Conservation (phyloP, 1,140 invertebrate genomes). For the Drosophila melanogaster region DNA sequence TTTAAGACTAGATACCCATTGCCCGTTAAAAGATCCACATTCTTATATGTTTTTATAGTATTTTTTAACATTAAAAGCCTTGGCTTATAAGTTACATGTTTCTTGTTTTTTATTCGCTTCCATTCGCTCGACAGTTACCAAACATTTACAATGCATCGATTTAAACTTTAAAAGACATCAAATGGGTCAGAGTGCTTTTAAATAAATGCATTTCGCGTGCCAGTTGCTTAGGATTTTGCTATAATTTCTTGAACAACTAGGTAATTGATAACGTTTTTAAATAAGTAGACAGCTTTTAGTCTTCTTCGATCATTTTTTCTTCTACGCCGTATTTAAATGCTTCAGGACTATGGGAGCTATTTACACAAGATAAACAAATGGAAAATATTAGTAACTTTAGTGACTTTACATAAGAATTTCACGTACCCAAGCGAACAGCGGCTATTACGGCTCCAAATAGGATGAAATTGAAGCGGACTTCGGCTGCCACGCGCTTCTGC, state of each 20-base stretch:
- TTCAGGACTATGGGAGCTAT: constrained; percentile 61
- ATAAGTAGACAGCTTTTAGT: neutral
- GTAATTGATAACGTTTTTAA: constrained; percentile 13
- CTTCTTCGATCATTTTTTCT: constrained; percentile 6
- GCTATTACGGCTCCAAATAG: constrained; percentile 63
- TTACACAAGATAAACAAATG: neutral
- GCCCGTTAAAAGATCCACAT: neutral
- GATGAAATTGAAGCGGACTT: constrained; percentile 74
- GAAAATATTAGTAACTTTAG: neutral
- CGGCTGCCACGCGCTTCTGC: constrained; percentile 66
- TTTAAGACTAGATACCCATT: neutral
- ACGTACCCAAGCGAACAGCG: constrained; percentile 70
- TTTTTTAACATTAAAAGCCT: too few relatives aligned
- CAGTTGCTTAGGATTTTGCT: neutral
- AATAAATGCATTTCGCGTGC: constrained; percentile 61
- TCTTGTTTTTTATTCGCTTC: constrained; percentile 8
- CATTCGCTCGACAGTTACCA: neutral
- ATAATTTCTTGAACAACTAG: constrained; percentile 10
- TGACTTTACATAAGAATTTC: constrained; percentile 58
- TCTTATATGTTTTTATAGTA: neutral
- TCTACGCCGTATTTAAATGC: constrained; percentile 62
- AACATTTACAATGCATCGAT: constrained; percentile 12
- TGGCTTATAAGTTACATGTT: too few relatives aligned
- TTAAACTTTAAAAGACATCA: constrained; percentile 3
- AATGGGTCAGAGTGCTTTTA: constrained; percentile 32